Conservation (phyloP, 2,888 invertebrate species). For the Masnerella sp. region DNA sequence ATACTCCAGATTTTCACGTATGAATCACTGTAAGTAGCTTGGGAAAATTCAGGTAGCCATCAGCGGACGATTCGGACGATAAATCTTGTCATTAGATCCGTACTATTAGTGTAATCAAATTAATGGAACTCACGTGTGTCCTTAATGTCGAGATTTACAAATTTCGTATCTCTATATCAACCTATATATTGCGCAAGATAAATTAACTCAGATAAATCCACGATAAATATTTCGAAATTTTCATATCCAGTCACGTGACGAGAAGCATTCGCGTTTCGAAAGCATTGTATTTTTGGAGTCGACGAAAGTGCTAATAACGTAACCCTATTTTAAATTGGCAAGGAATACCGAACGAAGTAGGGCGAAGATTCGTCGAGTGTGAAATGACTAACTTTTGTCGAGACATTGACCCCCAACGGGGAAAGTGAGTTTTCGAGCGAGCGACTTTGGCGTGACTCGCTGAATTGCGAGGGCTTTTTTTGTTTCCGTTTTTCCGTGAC, state of each 20-base stretch:
- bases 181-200: not conserved
- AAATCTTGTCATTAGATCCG: constrained; percentile 3
- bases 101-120: not conserved
- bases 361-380: constrained; percentile 53
- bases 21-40: too few relatives aligned
- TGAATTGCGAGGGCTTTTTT: constrained; percentile 30
- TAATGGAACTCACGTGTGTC: constrained; percentile 4
- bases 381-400: constrained; percentile 44
- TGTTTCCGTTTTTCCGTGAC: constrained; percentile 23
- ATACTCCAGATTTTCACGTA: too few relatives aligned
- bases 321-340: constrained; percentile 34
- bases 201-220: constrained; percentile 7
- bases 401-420: constrained; percentile 58
- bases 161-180: constrained; percentile 1
- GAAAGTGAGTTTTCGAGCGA: constrained; percentile 58
- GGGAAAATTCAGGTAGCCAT: too few relatives aligned
- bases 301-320: too few relatives aligned
- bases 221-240: not conserved
- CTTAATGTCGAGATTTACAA: constrained; percentile 8
- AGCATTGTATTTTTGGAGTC: too few relatives aligned
- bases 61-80: too few relatives aligned
- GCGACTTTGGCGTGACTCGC: constrained; percentile 49
- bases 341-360: constrained; percentile 15
- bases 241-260: too few relatives aligned
- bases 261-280: not conserved